Base-by-base conservation (phyloP, 1,140 invertebrate species). In the Stegodyphus mimosarum region DNA sequence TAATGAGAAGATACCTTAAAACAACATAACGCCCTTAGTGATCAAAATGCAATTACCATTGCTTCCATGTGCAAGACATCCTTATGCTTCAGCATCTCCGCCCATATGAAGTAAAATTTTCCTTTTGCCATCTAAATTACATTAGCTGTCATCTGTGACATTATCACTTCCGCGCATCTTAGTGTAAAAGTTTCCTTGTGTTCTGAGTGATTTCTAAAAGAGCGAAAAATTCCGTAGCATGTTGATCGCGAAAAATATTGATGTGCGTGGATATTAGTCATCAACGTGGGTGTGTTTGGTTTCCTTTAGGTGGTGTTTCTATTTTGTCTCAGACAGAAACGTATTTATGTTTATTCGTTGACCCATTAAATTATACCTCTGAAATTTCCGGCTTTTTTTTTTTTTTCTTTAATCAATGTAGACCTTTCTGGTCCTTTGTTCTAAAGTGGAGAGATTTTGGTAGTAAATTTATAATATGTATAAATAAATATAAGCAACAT, bases 11-110 rank as follows among this genome's bases (percentile, higher is more conserved):
- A 83, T 75, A 69, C 53, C 72, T 83, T 83, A 83, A 83, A 83
- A 83, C 81, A 83, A 83, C 81, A 83, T 69, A 49, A 83, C 81
- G 81, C 81, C 81, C 81, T 75, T 75, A 75, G 81, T 83, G 81
- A 83, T 83, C 81, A 75, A 83, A 83, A 83, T 66, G 73, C 60
- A 74, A 83, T 83, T 83, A 83, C 60, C 79, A 83, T 83, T 83
- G 70, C 81, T 67, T 83, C 81, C 53, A 74, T 75, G 72, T 55
- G 7, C 63, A 83, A 83, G 81, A 83, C 72, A 83, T 83, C 81
- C 81, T 83, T 60, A 83, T 83, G 53, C 49, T 60, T 73, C 6
- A 73, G 53, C 7, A 66, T 74, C 53, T 83, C 79, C 81, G 63
- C 81, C 81, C 72, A 75, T 66, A 75, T 83, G 81, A 83, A 83